Base-by-base conservation (phyloP, 2,797 vertebrate genomes). In the Lophotriccus pileatus region DNA sequence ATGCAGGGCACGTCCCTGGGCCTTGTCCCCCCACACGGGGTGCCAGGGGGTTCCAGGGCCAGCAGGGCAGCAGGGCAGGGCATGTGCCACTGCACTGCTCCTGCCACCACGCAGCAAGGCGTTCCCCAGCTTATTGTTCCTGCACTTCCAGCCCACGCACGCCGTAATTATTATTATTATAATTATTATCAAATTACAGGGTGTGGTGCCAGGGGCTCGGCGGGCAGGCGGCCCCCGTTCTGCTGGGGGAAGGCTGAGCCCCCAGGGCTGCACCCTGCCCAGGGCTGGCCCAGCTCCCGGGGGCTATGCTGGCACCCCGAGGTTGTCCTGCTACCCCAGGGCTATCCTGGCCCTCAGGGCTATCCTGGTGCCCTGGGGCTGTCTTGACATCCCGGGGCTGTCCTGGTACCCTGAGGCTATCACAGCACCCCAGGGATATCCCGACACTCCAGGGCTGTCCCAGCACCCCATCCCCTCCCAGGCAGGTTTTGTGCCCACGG, bases 161-260 rank as follows among this genome's bases (percentile, higher is more conserved):
- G 16, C 68, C 7, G 2, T 81, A 79, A 94, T 95, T 68, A 92
- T 63, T 68, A 44, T 92, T 90, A 90, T 84, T 74, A 90, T 12
- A n/a, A 63, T 82, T 68, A 87, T 44, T 44, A 75, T 64, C 67
- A 88, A 95, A 96, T 97, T 86, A 87, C 58, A 64, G 9, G 4
- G 63, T 13, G 37, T 12, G 5, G 59, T 47, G 67, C 6, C 8
- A 91, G 88, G 6, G 92, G 43, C 67, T 87, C 19, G 3, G 86
- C 2, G 5, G 60, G 93, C 1, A 20, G 67, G 82, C 21, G 8
- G 69, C 87, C 63, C 94, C 69, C n/a, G 12, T 2, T 64, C 47
- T 74, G 39, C 56, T 4, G 12, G 24, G 39, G 44, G 27, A 36
- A 23, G 16, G 10, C 37, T 39, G 73, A 2, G 46, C 13, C 41